Evolutionary conservation across 2,888 invertebrate species (phyloP).

Genomic region (Ceriagrion tenellum): DNA sequence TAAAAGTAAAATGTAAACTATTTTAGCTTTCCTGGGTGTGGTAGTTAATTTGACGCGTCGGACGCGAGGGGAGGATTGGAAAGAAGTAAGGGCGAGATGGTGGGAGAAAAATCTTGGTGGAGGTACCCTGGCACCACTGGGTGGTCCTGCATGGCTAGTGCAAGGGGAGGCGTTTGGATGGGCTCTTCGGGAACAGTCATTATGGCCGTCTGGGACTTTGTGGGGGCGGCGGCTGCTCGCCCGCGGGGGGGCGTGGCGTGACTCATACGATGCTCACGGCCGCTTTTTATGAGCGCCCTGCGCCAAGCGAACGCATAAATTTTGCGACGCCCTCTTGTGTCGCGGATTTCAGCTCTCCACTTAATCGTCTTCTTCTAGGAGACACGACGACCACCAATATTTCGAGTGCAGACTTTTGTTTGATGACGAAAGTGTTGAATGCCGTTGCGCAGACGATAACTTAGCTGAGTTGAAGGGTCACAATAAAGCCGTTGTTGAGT

Average conservation of each 20-base stretch:
- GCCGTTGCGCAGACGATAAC: background rate
- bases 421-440: background rate
- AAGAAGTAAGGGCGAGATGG: background rate
- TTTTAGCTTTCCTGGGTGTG: too few relatives aligned
- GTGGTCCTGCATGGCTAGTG: background rate
- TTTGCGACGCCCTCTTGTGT: conserved; percentile 28
- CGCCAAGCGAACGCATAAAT: conserved; percentile 8
- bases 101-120: background rate
- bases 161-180: background rate
- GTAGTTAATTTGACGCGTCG: background rate
- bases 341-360: conserved; percentile 27
- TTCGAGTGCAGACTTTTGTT: background rate
- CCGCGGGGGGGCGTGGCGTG: conserved; percentile 8
- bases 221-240: background rate
- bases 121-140: background rate
- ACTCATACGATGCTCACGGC: background rate
- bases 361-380: background rate
- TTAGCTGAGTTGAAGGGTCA: background rate
- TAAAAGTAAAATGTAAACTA: too few relatives aligned
- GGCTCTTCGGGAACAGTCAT: background rate
- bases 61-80: background rate
- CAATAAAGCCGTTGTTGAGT: background rate
- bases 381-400: background rate
- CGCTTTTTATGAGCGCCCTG: background rate
- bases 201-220: conserved; percentile 2